These are phyloP conservation scores for Catamblyrhynchus diadema DNA, from an alignment of 2,797 vertebrate genomes.

Conservation along the genomic window DNA sequence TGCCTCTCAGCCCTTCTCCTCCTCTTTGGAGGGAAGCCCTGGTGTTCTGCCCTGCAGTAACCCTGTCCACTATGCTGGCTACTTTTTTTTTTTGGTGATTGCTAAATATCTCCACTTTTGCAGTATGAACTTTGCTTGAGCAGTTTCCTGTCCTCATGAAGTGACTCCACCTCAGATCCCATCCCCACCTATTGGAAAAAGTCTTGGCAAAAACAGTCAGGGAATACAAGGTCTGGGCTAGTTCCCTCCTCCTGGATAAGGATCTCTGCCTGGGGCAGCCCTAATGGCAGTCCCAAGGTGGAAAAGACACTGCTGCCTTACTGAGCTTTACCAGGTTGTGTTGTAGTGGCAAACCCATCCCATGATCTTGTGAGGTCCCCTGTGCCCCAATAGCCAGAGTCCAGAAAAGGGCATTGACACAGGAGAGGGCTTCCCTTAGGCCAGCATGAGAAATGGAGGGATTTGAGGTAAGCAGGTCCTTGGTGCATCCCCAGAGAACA, in stretches of 20 bases:
- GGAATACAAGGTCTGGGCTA: background rate
- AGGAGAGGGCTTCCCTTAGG: background rate
- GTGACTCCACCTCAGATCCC: background rate
- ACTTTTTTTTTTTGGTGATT: background rate
- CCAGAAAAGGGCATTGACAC: background rate
- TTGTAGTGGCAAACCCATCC: background rate
- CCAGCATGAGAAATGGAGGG: background rate
- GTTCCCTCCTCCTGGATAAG: background rate
- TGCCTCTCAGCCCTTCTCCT: background rate
- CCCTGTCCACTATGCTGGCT: background rate
- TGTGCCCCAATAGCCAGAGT: background rate
- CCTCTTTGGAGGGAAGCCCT: background rate
- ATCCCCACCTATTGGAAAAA: background rate
- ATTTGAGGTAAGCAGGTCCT: background rate
- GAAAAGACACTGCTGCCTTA: background rate
- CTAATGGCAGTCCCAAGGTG: background rate
- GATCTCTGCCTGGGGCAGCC: background rate
- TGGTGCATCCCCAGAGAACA: fast-evolving
- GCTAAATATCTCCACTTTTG: background rate
- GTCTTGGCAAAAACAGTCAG: background rate
- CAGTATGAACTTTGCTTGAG: background rate
- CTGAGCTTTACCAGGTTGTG: background rate
- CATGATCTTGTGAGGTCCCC: background rate
- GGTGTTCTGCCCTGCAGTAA: background rate
- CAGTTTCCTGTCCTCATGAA: background rate